Conservation (phyloP, 2,888 invertebrate species). For the Escarpia spicata region DNA sequence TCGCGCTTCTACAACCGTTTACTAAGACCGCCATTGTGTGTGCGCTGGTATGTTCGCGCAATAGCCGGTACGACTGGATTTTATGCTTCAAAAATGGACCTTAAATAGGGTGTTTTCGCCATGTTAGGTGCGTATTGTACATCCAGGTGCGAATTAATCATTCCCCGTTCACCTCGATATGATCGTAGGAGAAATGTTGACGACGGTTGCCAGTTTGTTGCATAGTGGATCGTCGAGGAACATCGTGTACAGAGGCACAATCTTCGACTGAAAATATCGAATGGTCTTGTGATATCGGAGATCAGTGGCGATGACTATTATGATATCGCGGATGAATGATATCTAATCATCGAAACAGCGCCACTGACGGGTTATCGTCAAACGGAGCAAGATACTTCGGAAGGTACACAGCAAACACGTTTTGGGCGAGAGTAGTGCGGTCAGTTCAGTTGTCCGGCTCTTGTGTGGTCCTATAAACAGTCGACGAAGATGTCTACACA, state of each 20-base stretch:
- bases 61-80: not conserved
- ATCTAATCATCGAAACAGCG: not conserved
- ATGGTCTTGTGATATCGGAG: not conserved
- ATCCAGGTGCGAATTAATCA: not conserved
- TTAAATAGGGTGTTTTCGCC: not conserved
- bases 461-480: too few species aligned
- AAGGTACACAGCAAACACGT: not conserved
- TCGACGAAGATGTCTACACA: not conserved
- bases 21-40: not conserved
- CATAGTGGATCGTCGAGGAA: not conserved
- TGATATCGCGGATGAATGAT: constrained; percentile 1
- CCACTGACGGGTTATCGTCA: not conserved
- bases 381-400: not conserved
- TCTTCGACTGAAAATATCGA: not conserved
- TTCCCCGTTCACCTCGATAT: not conserved
- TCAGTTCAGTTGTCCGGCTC: not conserved
- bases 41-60: not conserved
- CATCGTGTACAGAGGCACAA: not conserved
- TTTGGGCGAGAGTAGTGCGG: not conserved
- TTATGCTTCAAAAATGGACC: not conserved
- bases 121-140: not conserved
- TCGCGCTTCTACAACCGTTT: not conserved
- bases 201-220: not conserved
- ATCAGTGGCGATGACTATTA: not conserved
- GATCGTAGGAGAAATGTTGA: not conserved